Evolutionary conservation across 2,888 invertebrate species (phyloP).

Genomic region (Serripes groenlandicus): DNA sequence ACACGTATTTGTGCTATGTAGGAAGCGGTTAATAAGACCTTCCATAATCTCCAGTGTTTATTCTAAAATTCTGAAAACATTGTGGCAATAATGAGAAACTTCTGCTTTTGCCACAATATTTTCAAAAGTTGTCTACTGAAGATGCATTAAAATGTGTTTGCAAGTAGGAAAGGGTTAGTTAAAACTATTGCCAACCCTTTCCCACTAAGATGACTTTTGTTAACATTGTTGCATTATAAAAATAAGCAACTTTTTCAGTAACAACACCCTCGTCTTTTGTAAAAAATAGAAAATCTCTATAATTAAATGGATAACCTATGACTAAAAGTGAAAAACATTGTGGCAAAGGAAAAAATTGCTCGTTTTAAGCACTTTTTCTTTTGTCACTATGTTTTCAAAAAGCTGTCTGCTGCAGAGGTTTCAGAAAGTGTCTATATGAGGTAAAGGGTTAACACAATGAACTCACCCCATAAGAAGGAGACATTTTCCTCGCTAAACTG

Average conservation of each 20-base stretch:
- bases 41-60: too few species aligned
- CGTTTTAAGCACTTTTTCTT: neutral
- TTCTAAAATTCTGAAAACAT: neutral
- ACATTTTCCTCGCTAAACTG: slow-evolving; percentile 19
- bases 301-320: neutral
- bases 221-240: too few species aligned
- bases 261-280: too few species aligned
- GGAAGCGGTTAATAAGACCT: too few species aligned
- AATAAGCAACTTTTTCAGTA: too few species aligned
- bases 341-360: neutral
- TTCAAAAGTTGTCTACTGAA: neutral
- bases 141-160: too few species aligned
- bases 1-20: too few species aligned
- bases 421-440: neutral
- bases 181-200: too few species aligned
- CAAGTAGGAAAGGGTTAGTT: too few species aligned
- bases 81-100: neutral
- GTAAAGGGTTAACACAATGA: slow-evolving; percentile 1
- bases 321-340: neutral
- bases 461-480: slow-evolving; percentile 34
- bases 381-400: neutral
- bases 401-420: neutral
- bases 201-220: too few species aligned
- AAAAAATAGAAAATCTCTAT: neutral
- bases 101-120: neutral